phyloP scores from a whole-genome alignment of 92 coral and sea anemone genomes.

The Micromussa lordhowensis region DNA sequence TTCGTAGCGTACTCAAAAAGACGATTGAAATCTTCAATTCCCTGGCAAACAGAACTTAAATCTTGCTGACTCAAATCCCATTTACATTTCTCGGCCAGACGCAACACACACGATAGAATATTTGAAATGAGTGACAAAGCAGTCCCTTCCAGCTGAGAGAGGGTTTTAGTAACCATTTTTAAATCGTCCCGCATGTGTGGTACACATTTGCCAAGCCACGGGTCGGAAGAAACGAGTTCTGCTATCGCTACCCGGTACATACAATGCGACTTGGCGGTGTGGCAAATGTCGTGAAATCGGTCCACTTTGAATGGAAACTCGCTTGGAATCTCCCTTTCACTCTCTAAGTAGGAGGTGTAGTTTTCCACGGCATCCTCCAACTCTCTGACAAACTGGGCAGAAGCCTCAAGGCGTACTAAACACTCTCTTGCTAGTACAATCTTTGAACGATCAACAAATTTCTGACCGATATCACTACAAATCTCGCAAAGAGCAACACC shows the following conservation, averaged over 20 bases:
- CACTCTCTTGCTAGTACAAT: slow-evolving; percentile 78
- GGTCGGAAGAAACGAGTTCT: slow-evolving; percentile 64
- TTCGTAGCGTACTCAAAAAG: slow-evolving; percentile 67
- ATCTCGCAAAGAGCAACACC: slow-evolving; percentile 72
- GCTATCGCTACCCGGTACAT: slow-evolving; percentile 70
- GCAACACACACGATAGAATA: slow-evolving; percentile 64
- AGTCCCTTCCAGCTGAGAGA: slow-evolving; percentile 41
- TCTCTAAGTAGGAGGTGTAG: slow-evolving; percentile 52
- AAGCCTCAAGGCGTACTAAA: slow-evolving; percentile 71
- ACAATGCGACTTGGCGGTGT: slow-evolving; percentile 83
- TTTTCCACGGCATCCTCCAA: slow-evolving; percentile 70
- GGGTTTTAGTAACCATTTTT: slow-evolving; percentile 47
- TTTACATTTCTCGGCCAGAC: slow-evolving; percentile 58
- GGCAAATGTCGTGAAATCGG: slow-evolving; percentile 84
- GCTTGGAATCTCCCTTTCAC: slow-evolving; percentile 47
- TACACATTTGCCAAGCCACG: slow-evolving; percentile 53
- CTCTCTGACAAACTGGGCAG: slow-evolving; percentile 70
- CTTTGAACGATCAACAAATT: slow-evolving; percentile 75
- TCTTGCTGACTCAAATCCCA: slow-evolving; percentile 74
- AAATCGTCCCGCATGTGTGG: slow-evolving; percentile 65
- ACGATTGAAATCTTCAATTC: slow-evolving; percentile 86
- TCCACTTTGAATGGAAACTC: slow-evolving; percentile 75
- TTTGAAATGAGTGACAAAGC: slow-evolving; percentile 56
- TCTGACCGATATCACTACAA: slow-evolving; percentile 73
- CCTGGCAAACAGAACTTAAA: slow-evolving; percentile 63